These are phyloP conservation scores for Otis tarda DNA, from an alignment of 2,113 vertebrate genomes.

Conservation along the genomic window DNA sequence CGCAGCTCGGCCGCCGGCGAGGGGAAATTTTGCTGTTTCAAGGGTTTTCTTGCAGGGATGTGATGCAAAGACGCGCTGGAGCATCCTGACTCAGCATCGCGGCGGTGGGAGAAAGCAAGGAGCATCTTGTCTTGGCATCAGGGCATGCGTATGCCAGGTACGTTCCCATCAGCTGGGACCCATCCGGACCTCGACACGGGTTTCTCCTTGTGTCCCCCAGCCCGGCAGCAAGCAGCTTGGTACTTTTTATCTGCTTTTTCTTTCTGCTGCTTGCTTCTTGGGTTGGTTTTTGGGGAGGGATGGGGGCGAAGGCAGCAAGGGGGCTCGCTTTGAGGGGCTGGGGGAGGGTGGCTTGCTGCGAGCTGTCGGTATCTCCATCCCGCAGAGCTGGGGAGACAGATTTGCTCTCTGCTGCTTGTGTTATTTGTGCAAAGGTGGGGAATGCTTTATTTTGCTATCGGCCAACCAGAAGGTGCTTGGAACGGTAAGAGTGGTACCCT, in stretches of 20 bases:
- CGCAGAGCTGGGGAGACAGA: not conserved
- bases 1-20: not conserved
- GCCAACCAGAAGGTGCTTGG: not conserved
- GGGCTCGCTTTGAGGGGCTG: not conserved
- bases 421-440: not conserved
- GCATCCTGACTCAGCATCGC: not conserved
- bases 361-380: not conserved
- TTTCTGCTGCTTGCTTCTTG: not conserved
- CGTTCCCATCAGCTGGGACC: not conserved
- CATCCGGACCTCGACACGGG: not conserved
- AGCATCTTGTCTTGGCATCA: not conserved
- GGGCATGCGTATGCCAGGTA: constrained; percentile 29
- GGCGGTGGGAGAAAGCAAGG: not conserved
- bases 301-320: not conserved
- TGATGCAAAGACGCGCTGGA: not conserved
- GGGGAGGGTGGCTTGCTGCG: not conserved
- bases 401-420: not conserved
- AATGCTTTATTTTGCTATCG: not conserved
- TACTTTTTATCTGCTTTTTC: not conserved
- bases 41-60: not conserved
- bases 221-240: not conserved
- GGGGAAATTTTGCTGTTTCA: not conserved
- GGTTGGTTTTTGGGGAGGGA: not conserved
- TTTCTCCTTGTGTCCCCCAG: not conserved
- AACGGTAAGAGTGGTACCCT: not conserved